phyloP scores from a whole-genome alignment of 2,113 vertebrate genomes.

The Myotis yumanensis region DNA sequence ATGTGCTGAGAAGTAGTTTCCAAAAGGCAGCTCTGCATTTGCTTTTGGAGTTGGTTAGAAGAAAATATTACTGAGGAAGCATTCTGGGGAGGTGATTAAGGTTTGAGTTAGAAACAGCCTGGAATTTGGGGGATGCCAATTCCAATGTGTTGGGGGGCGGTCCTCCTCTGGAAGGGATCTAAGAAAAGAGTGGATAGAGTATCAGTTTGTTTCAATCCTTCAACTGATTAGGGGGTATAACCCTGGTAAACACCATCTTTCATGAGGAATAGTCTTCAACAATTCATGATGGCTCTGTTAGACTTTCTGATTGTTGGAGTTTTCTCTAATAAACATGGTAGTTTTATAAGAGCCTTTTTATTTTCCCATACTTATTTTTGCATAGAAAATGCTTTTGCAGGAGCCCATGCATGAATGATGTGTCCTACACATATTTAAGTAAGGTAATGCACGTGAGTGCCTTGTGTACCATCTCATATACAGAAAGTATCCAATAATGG shows the following conservation, averaged over 20 bases:
- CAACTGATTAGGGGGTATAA: accelerated
- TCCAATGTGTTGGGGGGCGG: not conserved
- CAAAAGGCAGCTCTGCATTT: not conserved
- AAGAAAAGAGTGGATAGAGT: not conserved
- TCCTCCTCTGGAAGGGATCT: not conserved
- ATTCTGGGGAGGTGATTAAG: not conserved
- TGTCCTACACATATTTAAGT: not conserved
- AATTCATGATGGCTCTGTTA: not conserved
- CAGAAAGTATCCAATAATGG: not conserved
- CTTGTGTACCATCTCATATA: not conserved
- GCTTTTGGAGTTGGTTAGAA: conserved; percentile 33
- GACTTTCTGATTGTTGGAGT: not conserved
- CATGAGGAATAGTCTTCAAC: not conserved
- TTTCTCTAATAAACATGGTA: not conserved
- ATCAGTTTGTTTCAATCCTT: not conserved
- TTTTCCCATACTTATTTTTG: not conserved
- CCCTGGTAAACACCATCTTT: not conserved
- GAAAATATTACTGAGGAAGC: not conserved
- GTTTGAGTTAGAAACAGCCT: conserved; percentile 11
- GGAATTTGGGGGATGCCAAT: not conserved
- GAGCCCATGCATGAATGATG: not conserved
- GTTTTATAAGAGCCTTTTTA: not conserved
- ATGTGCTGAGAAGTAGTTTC: conserved; percentile 11
- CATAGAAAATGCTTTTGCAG: not conserved
- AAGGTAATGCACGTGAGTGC: not conserved